phyloP scores from a whole-genome alignment of 2,888 invertebrate genomes.

The Leptothorax acervorum region DNA sequence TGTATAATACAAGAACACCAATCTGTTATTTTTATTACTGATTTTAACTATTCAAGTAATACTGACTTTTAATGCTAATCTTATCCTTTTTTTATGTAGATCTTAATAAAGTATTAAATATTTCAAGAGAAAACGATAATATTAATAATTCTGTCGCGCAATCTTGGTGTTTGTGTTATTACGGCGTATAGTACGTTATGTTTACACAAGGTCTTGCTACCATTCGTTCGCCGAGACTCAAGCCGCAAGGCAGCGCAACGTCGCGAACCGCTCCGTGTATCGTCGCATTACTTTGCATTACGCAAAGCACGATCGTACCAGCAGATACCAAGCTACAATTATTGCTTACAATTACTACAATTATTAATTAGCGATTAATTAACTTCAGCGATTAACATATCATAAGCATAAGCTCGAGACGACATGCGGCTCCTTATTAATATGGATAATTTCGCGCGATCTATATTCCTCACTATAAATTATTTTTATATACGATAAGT shows the following conservation, averaged over 20 bases:
- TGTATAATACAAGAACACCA: no score
- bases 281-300: neutral
- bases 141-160: neutral
- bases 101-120: neutral
- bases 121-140: neutral
- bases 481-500: neutral
- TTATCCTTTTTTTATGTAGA: neutral
- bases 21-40: neutral
- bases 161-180: neutral
- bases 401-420: neutral
- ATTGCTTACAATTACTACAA: neutral
- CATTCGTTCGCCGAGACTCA: no score
- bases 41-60: neutral
- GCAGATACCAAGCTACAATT: neutral
- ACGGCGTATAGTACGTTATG: neutral
- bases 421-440: neutral
- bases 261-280: no score
- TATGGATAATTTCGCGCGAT: neutral
- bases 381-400: neutral
- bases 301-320: neutral
- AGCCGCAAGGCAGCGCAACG: no score
- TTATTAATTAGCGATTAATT: neutral
- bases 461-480: neutral
- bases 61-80: no score
- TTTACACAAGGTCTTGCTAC: neutral